These are phyloP conservation scores for Azemiops feae DNA, from an alignment of 2,113 vertebrate species.

Conservation along the genomic window DNA sequence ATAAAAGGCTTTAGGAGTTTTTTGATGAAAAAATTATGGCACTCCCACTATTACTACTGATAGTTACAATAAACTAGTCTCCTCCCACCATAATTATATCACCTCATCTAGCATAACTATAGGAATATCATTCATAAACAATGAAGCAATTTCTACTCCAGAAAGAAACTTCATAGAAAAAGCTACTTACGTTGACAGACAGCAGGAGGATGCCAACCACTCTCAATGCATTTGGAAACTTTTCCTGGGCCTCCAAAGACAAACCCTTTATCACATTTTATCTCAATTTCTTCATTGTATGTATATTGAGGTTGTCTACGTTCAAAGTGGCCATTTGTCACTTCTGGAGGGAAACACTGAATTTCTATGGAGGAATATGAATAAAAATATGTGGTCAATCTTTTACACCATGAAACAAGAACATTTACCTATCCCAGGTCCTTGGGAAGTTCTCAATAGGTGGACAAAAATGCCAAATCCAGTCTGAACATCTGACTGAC, in stretches of 20 bases:
- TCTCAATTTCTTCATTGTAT: constrained; percentile 8
- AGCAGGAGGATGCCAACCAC: constrained; percentile 35
- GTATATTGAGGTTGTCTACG: constrained; percentile 35
- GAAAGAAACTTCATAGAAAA: neutral
- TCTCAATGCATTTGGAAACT: constrained; percentile 41
- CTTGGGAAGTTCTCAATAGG: neutral
- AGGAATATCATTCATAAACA: neutral
- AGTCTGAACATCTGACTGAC: too few relatives aligned
- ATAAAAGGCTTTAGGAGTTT: neutral
- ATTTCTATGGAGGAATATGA: constrained; percentile 50
- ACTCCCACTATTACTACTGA: neutral
- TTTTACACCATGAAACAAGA: neutral
- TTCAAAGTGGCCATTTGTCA: constrained; percentile 42
- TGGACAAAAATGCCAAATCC: neutral
- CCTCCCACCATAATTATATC: neutral
- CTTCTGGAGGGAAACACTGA: constrained; percentile 47
- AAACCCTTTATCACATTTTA: constrained; percentile 37
- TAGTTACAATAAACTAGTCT: neutral
- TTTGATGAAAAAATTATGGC: neutral
- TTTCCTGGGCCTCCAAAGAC: neutral
- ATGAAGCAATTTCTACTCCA: neutral
- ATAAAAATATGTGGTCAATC: neutral
- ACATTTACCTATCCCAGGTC: neutral
- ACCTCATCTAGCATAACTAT: too few relatives aligned
- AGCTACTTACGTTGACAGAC: constrained; percentile 63